Evolutionary conservation across 2,797 vertebrate species (phyloP), one percentile per base, ranked within the genome.

Genomic region (Sardinella longiceps): DNA sequence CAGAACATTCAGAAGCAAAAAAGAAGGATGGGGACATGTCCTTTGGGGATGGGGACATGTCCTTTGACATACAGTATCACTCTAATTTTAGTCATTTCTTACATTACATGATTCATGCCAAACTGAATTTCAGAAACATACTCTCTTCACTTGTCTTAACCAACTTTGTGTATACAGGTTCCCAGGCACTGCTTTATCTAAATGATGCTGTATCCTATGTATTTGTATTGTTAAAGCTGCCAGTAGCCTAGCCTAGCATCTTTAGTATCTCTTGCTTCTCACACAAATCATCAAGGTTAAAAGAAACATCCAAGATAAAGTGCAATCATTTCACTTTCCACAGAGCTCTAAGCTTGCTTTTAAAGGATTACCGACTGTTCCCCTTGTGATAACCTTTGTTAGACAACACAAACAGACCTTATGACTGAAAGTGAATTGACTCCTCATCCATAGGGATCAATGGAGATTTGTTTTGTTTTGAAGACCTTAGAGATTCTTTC

Each of bases 51-150:
- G n/a, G n/a, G n/a, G 66, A 20, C 53, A 56, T 56, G 18, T 23
- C 53, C 18, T 23, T 23, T 56, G 80, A 70, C 60, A 74, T 46
- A n/a, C n/a, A n/a, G n/a, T n/a, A 3, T 53, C 46, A 10, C 50
- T 88, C 83, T 88, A 84, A 88, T 83, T 84, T 88, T 86, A 86
- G 85, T 58, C 46, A 28, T 77, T 43, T 88, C 85, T 86, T 85
- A 85, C 85, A 85, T 51, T 43, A 30, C 82, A n/a, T n/a, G n/a
- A n/a, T 80, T 70, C 10, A 15, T 83, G 82, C 74, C 83, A 80
- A 56, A 25, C 82, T 39, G 28, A 45, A 77, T 1, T 25, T 50
- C 50, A 39, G 58, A 82, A 18, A 80, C 33, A 4, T 14, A 2
- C 1, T 33, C 14, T 2, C 11, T 14, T 70, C 58, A 63, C n/a